Base-by-base conservation (phyloP, 1,140 invertebrate species). In the Theocolax elegans region DNA sequence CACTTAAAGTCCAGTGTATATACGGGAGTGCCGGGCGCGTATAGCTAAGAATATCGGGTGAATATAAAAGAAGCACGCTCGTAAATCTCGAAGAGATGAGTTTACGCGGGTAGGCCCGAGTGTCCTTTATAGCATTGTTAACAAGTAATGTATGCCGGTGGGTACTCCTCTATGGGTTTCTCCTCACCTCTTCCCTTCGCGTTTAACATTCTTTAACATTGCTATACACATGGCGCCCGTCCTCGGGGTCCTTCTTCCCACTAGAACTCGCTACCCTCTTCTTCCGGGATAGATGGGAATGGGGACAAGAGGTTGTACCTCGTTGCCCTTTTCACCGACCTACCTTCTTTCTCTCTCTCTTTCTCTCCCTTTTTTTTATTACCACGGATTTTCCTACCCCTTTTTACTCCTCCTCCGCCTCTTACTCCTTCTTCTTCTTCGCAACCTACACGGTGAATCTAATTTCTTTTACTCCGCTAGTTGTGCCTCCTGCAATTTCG, bases 61-160 rank as follows among this genome's bases (percentile, higher is more conserved):
- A 71, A 71, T 71, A 71, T 71, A 71, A 71, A 71, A 71, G 62
- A 62, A 71, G 60, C 21, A n/a, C n/a, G n/a, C 53, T 56, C 59
- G 72, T 73, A 68, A 72, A 71, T 74, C 72, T 71, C 60, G 29
- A 67, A 70, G 73, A 69, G 72, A 74, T 80, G 77, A 74, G 74
- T 80, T 35, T 81, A 83, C 76, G 80, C 73, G 67, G 73, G 74
- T 35, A 6, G 76, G 77, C 77, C 75, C 82, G 80, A 84, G 84
- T 85, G 83, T 85, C 81, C 81, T 85, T 85, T 85, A 85, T 85
- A 81, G 84, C 84, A 85, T 84, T 85, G 84, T 85, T 85, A 85
- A 85, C 84, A 85, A 85, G 83, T 85, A 85, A 85, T 85, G 83
- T 85, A 85, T 85, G 80, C 84, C 76, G 77, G 74, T 60, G 66